Conservation (phyloP, 2,888 invertebrate species). For the Napeogenes inachia region DNA sequence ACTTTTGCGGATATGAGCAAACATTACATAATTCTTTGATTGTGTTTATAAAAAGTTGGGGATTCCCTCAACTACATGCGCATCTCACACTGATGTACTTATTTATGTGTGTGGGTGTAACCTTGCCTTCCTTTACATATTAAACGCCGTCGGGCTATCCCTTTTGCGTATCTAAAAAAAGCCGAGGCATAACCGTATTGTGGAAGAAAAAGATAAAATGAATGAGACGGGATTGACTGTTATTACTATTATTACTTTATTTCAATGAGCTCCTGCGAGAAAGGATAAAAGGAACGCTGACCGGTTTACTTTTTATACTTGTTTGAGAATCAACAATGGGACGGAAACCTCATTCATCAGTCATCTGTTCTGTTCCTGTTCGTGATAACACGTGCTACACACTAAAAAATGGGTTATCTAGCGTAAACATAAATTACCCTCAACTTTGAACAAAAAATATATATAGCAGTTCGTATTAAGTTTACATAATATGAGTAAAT, state of each 20-base stretch:
- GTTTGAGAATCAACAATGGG: slow-evolving; percentile 70
- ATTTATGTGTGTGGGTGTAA: slow-evolving; percentile 64
- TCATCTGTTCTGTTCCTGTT: slow-evolving; percentile 62
- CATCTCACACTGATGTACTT: slow-evolving; percentile 61
- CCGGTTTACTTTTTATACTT: slow-evolving; percentile 73
- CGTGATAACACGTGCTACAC: slow-evolving; percentile 52
- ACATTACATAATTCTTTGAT: slow-evolving; percentile 78
- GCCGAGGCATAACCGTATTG: slow-evolving; percentile 66
- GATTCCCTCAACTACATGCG: slow-evolving; percentile 75
- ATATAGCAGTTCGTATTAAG: not conserved
- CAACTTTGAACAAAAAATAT: not conserved
- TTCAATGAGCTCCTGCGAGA: slow-evolving; percentile 65
- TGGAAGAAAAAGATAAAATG: slow-evolving; percentile 69
- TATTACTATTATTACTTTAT: slow-evolving; percentile 74
- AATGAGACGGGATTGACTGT: slow-evolving; percentile 69
- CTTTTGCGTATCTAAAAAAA: slow-evolving; percentile 74
- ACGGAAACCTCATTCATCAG: slow-evolving; percentile 69
- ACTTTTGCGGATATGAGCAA: slow-evolving; percentile 71
- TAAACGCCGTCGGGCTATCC: slow-evolving; percentile 76
- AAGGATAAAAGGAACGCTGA: slow-evolving; percentile 69
- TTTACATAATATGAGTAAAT: not conserved
- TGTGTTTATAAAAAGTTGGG: slow-evolving; percentile 78
- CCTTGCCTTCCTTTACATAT: slow-evolving; percentile 78
- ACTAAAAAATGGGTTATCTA: slow-evolving; percentile 9
- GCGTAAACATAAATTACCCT: not conserved